phyloP scores from a whole-genome alignment of 2,113 vertebrate species.

The Cololabis saira region DNA sequence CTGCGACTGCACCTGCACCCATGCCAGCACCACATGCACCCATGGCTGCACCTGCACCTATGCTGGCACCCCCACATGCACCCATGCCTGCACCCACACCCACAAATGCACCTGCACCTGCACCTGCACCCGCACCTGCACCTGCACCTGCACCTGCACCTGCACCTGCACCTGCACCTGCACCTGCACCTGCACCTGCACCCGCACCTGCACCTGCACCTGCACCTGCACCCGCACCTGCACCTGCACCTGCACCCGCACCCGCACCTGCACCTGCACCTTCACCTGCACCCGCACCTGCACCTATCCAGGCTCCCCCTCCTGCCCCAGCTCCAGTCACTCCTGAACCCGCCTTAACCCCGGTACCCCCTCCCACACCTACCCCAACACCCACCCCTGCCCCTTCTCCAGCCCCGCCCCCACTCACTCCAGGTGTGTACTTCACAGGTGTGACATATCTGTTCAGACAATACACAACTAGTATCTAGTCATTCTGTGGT shows the following conservation, averaged over 20 bases:
- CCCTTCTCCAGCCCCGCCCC: constrained; percentile 44
- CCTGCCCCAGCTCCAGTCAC: not conserved
- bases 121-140: constrained; percentile 26
- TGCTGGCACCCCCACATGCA: not conserved
- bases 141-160: not conserved
- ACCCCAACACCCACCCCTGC: not conserved
- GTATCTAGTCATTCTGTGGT: not conserved
- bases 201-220: constrained; percentile 6
- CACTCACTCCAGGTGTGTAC: constrained; percentile 71
- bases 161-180: not conserved
- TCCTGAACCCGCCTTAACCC: not conserved
- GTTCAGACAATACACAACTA: not conserved
- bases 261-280: constrained; percentile 29
- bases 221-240: not conserved
- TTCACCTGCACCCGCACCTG: constrained; percentile 3
- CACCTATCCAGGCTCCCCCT: not conserved
- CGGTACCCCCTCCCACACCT: not conserved
- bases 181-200: not conserved
- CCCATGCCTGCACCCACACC: constrained; percentile 14
- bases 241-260: constrained; percentile 43
- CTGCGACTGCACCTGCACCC: not conserved
- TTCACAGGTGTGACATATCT: constrained; percentile 11
- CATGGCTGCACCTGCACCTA: constrained; percentile 2
- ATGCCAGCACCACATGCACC: not conserved
- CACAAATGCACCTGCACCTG: not conserved